These are phyloP conservation scores for Eupithecia dodoneata DNA, from an alignment of 2,888 invertebrate genomes.

Conservation along the genomic window DNA sequence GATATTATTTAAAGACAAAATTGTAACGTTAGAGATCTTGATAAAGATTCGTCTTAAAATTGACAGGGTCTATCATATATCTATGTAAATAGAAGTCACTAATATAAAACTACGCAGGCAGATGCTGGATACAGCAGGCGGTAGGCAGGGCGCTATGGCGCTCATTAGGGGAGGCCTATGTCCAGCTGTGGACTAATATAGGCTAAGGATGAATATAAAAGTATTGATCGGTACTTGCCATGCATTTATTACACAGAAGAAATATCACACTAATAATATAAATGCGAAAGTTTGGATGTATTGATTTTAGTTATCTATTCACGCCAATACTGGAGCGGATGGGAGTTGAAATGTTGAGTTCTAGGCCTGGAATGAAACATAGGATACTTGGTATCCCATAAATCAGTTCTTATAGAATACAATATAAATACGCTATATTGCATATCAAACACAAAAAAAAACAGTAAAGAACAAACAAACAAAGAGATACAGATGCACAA, in stretches of 20 bases:
- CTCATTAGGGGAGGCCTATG: no score
- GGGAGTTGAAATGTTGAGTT: no score
- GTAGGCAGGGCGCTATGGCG: no score
- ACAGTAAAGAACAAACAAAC: no score
- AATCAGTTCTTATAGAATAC: neutral
- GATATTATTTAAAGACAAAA: neutral
- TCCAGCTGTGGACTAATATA: no score
- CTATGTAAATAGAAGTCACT: conserved; percentile 26
- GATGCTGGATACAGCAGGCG: no score
- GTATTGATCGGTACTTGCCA: conserved; percentile 20
- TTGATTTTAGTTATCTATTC: neutral
- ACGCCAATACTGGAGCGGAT: neutral
- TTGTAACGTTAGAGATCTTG: neutral
- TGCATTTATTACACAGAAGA: conserved; percentile 26
- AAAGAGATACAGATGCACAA: no score
- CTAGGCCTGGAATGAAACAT: neutral
- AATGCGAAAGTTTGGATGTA: neutral
- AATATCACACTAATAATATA: neutral
- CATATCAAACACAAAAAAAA: no score
- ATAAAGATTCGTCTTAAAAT: neutral
- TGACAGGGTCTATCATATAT: conserved; percentile 9
- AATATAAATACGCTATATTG: neutral
- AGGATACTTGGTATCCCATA: neutral
- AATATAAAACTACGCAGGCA: conserved; percentile 1
- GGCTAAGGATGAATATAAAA: no score